Evolutionary conservation across 2,113 vertebrate genomes (phyloP), one percentile per base, ranked within the genome.

Genomic region (Ciconia boyciana): DNA sequence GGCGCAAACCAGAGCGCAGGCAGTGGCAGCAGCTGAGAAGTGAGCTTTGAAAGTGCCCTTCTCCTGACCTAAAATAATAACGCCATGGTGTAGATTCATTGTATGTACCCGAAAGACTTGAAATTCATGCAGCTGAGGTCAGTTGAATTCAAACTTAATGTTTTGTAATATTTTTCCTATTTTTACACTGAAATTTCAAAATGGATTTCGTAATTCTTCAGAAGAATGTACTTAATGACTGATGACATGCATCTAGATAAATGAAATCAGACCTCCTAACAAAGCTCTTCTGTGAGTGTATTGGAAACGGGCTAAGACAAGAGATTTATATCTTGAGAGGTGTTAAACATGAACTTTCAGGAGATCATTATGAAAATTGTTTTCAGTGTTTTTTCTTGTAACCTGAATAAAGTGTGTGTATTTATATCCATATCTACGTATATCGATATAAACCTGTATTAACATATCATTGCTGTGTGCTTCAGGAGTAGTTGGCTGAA

Each of bases 1-100:
- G 0, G 15, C 1, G 25, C 44, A 13, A 3, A 31, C 16, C n/a
- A 4, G 14, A 6, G 44, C 51, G 1, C 70, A 18, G 58, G 60
- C 39, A 16, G 62, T 3, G 51, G 62, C 72, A 31, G 62, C n/a
- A 41, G 71, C 61, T 3, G n/a, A 13, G 41, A 4, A 9, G 25
- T 25, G 15, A 7, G 54, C 55, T 44, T 20, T 26, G 71, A 2
- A 34, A 44, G 32, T 4, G 74, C 36, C 6, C 60, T 26, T 11
- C 22, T 48, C 9, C 54, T 36, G 75, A 28, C 74, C 75, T 4
- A 4, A 18, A 39, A 9, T 14, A 44, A 12, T 13, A 14, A 19
- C 2, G 24, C 4, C 5, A 21, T 21, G 7, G 5, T 3, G 36
- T n/a, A 31, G 36, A 9, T 18, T 28, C 24, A 3, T 7, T 22